Base-by-base conservation (phyloP, 1,140 invertebrate genomes). In the Drosophila lowei region DNA sequence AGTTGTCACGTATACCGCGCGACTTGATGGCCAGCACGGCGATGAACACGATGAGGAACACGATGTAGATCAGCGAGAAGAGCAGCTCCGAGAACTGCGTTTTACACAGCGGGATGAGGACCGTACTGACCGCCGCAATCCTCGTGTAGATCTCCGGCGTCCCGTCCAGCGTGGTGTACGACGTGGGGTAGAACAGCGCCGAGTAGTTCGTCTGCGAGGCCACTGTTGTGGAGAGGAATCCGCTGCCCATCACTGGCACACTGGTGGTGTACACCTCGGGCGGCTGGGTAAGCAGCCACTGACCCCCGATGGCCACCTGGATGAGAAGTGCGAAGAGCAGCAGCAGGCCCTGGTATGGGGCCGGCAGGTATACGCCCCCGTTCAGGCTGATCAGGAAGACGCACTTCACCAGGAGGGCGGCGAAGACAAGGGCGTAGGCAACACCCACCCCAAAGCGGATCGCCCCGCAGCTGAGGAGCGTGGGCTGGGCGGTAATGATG, bases 301-400 rank as follows among this genome's bases (percentile, higher is more conserved):
- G 96, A 1, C 94, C 94, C 34, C 96, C 95, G 72, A 98, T 97
- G 42, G 96, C 96, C 64, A 98, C 94, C 93, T 99, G 96, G 68
- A 97, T 96, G 81, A 96, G 93, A 21, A 96, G 95, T 3, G 97
- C 96, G 90, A 99, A 98, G 80, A 98, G 95, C 74, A 99, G 93
- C 11, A 98, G 93, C 6, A 97, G 92, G 52, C 96, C 97, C 94
- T 97, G 95, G 92, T 98, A 98, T 3, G 96, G 95, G 2, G 97
- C 97, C 30, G 97, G 97, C n/a, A 98, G 92, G 90, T 98, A 98
- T 23, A 98, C 96, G 9, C 97, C 97, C 28, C 96, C 95, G 89
- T 98, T 97, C 41, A 98, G 94, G 76, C 97, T 97, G 65, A 98
- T 94, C 43, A 98, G 93, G 89, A 98, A 98, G 48, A 98, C 96